A percentile compares a stretch with the other conserved stretches of the same genome.
Conservation (phyloP, 2,888 invertebrate genomes). For the Epinotia bilunana region DNA sequence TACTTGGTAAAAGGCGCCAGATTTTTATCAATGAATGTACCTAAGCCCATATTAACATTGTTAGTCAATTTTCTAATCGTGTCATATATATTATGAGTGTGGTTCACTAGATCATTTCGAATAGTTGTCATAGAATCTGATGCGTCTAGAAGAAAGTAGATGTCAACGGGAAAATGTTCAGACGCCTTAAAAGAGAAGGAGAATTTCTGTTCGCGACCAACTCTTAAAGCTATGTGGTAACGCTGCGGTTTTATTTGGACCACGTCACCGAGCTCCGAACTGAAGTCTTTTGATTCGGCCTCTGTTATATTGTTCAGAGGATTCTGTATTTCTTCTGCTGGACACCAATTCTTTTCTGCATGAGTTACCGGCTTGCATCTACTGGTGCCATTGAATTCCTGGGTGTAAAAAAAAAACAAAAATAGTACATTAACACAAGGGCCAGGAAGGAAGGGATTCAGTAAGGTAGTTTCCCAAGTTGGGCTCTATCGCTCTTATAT, state of each 20-base stretch:
- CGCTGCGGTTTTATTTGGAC: slow-evolving; percentile 36
- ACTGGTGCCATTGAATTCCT: background rate
- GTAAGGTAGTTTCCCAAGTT: no score
- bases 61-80: slow-evolving; percentile 7
- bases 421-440: background rate
- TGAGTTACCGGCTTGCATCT: slow-evolving; percentile 1
- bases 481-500: no score
- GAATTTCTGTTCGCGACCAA: slow-evolving; percentile 2
- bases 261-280: background rate
- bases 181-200: slow-evolving; percentile 30
- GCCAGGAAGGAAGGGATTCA: no score
- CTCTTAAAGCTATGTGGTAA: slow-evolving; percentile 18
- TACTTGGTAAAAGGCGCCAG: slow-evolving; percentile 25
- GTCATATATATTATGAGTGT: slow-evolving; percentile 9
- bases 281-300: slow-evolving; percentile 2
- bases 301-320: background rate
- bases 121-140: slow-evolving; percentile 1
- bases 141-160: slow-evolving; percentile 34
- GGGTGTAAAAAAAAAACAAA: background rate
- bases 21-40: slow-evolving; percentile 39
- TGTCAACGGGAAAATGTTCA: slow-evolving; percentile 27
- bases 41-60: slow-evolving; percentile 32
- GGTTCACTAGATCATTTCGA: background rate
- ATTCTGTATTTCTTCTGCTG: background rate
- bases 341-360: slow-evolving; percentile 16